phyloP scores from a whole-genome alignment of 2,113 vertebrate genomes.

The Protomyctophum bolini region DNA sequence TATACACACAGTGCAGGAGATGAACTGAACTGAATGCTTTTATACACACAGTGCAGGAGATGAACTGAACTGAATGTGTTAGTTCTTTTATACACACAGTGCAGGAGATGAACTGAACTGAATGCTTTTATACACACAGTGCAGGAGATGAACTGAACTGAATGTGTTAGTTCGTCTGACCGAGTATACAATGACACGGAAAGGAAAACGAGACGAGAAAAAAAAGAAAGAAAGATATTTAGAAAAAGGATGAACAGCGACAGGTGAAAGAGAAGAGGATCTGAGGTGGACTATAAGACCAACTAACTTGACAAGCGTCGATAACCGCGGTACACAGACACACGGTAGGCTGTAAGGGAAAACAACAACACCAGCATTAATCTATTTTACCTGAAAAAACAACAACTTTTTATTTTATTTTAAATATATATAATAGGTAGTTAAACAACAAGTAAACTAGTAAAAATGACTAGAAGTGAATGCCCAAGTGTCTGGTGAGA shows the following conservation, averaged over 20 bases:
- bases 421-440: too few species aligned
- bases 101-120: too few species aligned
- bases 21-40: too few species aligned
- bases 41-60: too few species aligned
- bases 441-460: too few species aligned
- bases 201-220: slow-evolving; percentile 74
- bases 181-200: slow-evolving; percentile 66
- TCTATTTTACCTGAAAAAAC: slow-evolving; percentile 28
- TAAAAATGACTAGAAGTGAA: too few species aligned
- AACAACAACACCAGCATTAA: slow-evolving; percentile 62
- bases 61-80: too few species aligned
- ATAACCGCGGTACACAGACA: slow-evolving; percentile 87
- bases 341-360: slow-evolving; percentile 72
- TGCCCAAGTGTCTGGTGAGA: neutral
- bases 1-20: too few species aligned
- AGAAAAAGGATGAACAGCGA: slow-evolving; percentile 13
- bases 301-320: slow-evolving; percentile 93
- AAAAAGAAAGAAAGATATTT: slow-evolving; percentile 20
- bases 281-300: slow-evolving; percentile 80
- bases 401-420: too few species aligned
- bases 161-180: slow-evolving; percentile 50
- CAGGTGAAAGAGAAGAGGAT: slow-evolving; percentile 61
- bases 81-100: too few species aligned
- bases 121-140: too few species aligned
- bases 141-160: slow-evolving; percentile 57